Conservation (phyloP, 2,888 invertebrate genomes). For the Scaeva pyrastri region DNA sequence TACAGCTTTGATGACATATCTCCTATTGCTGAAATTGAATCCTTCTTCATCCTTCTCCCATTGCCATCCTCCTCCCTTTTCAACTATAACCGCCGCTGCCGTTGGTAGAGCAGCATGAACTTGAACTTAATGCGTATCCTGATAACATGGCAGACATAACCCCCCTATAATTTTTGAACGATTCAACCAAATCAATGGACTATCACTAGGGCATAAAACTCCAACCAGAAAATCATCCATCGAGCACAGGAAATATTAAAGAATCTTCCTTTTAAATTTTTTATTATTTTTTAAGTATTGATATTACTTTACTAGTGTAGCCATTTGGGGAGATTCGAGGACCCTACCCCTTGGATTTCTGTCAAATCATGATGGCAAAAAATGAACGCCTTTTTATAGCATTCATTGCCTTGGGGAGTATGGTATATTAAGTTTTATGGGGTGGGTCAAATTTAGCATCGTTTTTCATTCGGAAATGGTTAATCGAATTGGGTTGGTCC, state of each 20-base stretch:
- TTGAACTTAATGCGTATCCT: slow-evolving; percentile 51
- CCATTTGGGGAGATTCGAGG: slow-evolving; percentile 34
- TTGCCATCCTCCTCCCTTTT: not conserved
- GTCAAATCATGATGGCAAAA: not conserved
- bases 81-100: not conserved
- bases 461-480: slow-evolving; percentile 39
- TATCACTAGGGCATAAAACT: not conserved
- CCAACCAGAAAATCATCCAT: slow-evolving; percentile 3
- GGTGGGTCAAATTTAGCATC: slow-evolving; percentile 32
- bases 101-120: slow-evolving; percentile 51
- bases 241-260: slow-evolving; percentile 4
- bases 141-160: slow-evolving; percentile 15
- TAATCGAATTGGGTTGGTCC: slow-evolving; percentile 40
- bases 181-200: not conserved
- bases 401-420: not conserved
- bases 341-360: not conserved
- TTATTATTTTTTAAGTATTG: not conserved
- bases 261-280: not conserved
- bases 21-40: slow-evolving; percentile 11
- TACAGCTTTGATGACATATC: not conserved
- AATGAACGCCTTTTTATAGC: not conserved
- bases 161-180: not conserved
- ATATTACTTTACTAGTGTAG: not conserved
- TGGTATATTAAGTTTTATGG: slow-evolving; percentile 44
- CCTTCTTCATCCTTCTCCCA: not conserved